Conservation (phyloP, 2,888 invertebrate species). For the Schizaphis graminum region DNA sequence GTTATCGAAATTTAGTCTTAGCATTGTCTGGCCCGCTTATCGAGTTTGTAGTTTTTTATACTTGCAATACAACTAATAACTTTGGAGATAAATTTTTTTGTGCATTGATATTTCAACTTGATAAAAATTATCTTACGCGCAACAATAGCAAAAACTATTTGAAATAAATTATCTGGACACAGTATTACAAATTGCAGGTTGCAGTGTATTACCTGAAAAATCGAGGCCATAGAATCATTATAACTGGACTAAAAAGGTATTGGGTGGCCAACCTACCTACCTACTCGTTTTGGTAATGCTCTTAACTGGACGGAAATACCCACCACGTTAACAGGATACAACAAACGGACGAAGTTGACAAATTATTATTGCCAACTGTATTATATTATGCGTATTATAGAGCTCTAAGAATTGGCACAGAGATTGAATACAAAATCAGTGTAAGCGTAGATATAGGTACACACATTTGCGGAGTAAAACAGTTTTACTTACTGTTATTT, state of each 20-base stretch:
- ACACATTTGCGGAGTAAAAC: not conserved
- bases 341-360: not conserved
- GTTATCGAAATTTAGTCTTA: not conserved
- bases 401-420: conserved; percentile 29
- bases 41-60: not conserved
- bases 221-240: conserved; percentile 40
- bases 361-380: conserved; percentile 13
- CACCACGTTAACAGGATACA: not conserved
- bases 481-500: not conserved
- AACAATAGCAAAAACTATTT: not conserved
- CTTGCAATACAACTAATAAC: not conserved
- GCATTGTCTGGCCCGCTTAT: not conserved
- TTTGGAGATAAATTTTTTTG: not conserved
- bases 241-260: conserved; percentile 54
- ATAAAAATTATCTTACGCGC: not conserved
- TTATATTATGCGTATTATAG: not conserved
- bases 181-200: not conserved
- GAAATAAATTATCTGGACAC: not conserved
- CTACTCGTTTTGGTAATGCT: not conserved
- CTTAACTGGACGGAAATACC: not conserved
- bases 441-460: not conserved
- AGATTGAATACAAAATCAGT: conserved; percentile 4
- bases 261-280: conserved; percentile 14
- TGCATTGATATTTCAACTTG: not conserved
- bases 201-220: not conserved